phyloP scores from a whole-genome alignment of 2,888 invertebrate species.

The Apeira syringaria region DNA sequence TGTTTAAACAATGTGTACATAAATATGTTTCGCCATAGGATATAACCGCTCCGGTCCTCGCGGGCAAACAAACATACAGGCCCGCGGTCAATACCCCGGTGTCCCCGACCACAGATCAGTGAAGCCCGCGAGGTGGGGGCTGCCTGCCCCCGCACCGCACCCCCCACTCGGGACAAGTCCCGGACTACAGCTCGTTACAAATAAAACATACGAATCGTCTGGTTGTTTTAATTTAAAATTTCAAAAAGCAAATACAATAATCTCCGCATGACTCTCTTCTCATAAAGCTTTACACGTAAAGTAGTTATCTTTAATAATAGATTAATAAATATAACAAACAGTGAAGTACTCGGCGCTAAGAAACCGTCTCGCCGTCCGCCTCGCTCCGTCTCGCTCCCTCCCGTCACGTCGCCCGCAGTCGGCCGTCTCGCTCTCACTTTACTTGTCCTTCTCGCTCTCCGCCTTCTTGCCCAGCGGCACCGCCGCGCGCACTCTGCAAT shows the following conservation, averaged over 20 bases:
- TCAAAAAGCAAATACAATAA: slow-evolving; percentile 83
- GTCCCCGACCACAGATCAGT: no score
- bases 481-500: slow-evolving; percentile 91
- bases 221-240: slow-evolving; percentile 82
- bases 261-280: slow-evolving; percentile 80
- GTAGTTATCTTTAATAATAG: slow-evolving; percentile 73
- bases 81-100: no score
- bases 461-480: slow-evolving; percentile 94
- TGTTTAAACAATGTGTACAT: no score
- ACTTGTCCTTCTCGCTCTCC: slow-evolving; percentile 94
- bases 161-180: no score
- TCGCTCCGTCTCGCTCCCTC: slow-evolving; percentile 16
- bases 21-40: no score
- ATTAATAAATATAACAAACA: slow-evolving; percentile 79
- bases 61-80: no score
- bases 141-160: not conserved
- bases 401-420: slow-evolving; percentile 51
- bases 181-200: slow-evolving; percentile 10
- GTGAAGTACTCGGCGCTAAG: slow-evolving; percentile 65
- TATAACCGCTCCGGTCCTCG: no score
- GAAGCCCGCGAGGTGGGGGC: no score
- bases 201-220: slow-evolving; percentile 64
- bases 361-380: slow-evolving; percentile 16
- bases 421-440: slow-evolving; percentile 71
- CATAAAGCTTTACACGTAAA: slow-evolving; percentile 83